phyloP scores from a whole-genome alignment of 2,113 vertebrate genomes.

The Salvelinus fontinalis region DNA sequence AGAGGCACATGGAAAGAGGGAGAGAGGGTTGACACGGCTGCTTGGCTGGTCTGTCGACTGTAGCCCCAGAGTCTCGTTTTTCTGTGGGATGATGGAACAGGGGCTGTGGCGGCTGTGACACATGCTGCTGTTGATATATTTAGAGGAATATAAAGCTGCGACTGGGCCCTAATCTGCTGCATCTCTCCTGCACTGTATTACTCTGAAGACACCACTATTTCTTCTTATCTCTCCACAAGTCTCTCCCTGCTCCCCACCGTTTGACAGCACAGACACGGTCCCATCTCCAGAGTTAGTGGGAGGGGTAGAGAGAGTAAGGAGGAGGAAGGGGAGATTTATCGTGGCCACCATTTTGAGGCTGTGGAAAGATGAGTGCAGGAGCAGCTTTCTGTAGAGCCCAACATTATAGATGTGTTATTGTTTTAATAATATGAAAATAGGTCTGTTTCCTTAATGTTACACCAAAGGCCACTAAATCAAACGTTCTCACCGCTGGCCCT shows the following conservation, averaged over 20 bases:
- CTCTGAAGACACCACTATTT: constrained; percentile 71
- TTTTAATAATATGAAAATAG: constrained; percentile 69
- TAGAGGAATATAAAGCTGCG: constrained; percentile 69
- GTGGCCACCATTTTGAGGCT: constrained; percentile 56
- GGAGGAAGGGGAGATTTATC: constrained; percentile 53
- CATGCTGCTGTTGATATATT: constrained; percentile 69
- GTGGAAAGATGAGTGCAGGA: constrained; percentile 15
- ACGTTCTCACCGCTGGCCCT: constrained; percentile 39
- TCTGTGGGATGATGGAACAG: constrained; percentile 64
- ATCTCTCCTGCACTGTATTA: constrained; percentile 69
- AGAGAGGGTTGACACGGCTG: constrained; percentile 34
- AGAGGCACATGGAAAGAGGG: constrained; percentile 4
- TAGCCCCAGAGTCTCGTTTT: constrained; percentile 54
- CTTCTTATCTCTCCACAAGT: constrained; percentile 67
- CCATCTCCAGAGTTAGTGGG: constrained; percentile 42
- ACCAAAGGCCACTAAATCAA: constrained; percentile 65
- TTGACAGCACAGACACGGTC: constrained; percentile 58
- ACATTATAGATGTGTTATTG: constrained; percentile 64
- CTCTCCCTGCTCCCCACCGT: constrained; percentile 45
- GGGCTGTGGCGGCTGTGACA: constrained; percentile 62
- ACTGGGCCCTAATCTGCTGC: constrained; percentile 62
- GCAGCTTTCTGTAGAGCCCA: constrained; percentile 27
- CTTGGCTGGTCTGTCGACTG: constrained; percentile 34
- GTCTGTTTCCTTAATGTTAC: constrained; percentile 61
- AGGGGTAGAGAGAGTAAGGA: constrained; percentile 30